These are phyloP conservation scores for Agelastica alni DNA, from an alignment of 2,888 invertebrate species.

Conservation along the genomic window DNA sequence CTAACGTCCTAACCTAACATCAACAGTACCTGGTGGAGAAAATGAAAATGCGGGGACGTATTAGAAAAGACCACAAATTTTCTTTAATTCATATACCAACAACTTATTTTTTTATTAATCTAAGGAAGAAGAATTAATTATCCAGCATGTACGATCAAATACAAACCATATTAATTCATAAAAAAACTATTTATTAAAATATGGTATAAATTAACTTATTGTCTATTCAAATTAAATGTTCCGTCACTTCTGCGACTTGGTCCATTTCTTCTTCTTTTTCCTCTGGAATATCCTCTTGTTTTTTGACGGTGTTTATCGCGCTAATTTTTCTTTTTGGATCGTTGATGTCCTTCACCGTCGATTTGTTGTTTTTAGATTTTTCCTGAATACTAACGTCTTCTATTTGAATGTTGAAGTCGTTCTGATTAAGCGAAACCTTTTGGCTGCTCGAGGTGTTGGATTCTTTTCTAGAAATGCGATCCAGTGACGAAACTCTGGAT, in stretches of 20 bases:
- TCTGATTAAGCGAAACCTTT: not conserved
- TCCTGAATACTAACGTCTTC: not conserved
- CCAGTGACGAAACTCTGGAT: slow-evolving; percentile 15
- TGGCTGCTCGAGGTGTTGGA: not conserved
- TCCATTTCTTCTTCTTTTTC: slow-evolving; percentile 27
- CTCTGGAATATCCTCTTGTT: slow-evolving; percentile 26
- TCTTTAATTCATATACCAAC: no score
- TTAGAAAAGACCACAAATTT: no score
- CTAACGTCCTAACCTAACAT: no score
- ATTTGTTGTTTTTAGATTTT: not conserved
- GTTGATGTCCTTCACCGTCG: not conserved
- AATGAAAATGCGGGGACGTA: no score
- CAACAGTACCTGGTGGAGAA: no score
- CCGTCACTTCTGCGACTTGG: not conserved
- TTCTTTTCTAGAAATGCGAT: slow-evolving; percentile 10
- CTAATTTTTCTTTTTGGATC: slow-evolving; percentile 14
- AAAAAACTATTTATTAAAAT: no score
- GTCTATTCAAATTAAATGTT: slow-evolving; percentile 7
- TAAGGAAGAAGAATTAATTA: no score
- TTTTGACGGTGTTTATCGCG: slow-evolving; percentile 6
- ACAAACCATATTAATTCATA: no score
- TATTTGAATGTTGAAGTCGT: not conserved
- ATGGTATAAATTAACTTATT: no score
- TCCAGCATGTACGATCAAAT: no score
- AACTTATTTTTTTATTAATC: no score